phyloP scores from a whole-genome alignment of 2,797 vertebrate species.

The Pangasius krempfi region DNA sequence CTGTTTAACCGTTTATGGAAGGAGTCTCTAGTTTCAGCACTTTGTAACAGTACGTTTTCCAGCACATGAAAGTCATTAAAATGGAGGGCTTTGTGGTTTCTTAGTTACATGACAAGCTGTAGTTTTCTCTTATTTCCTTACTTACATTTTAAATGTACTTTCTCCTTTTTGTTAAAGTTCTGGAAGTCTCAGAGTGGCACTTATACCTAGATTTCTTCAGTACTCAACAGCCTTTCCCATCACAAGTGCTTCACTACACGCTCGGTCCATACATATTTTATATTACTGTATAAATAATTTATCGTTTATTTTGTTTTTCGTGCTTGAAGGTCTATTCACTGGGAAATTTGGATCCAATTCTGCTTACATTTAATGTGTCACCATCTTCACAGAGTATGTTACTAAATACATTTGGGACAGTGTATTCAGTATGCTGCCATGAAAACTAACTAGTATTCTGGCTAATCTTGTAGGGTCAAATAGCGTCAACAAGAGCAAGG shows the following conservation, averaged over 20 bases:
- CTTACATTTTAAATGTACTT: not conserved
- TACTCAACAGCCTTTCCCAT: not conserved
- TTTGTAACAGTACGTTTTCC: not conserved
- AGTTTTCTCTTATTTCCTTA: not conserved
- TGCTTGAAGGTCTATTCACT: not conserved
- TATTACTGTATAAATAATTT: constrained; percentile 6
- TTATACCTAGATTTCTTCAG: not conserved
- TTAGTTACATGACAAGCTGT: not conserved
- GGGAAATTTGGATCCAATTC: not conserved
- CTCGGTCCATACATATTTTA: constrained; percentile 20
- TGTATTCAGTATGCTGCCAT: not conserved
- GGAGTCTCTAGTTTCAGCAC: not conserved
- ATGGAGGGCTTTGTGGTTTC: not conserved
- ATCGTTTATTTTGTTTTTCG: not conserved
- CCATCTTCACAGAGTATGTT: not conserved
- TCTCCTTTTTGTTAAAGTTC: not conserved
- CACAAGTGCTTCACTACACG: not conserved
- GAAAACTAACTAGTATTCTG: not conserved
- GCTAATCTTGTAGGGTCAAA: not conserved
- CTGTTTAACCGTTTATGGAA: not conserved
- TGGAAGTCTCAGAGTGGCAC: not conserved
- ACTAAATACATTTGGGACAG: not conserved
- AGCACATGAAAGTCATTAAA: not conserved
- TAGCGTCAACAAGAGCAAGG: not conserved
- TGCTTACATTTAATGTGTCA: not conserved